These are phyloP conservation scores for Eira barbara DNA, from an alignment of 2,113 vertebrate genomes.

Conservation along the genomic window DNA sequence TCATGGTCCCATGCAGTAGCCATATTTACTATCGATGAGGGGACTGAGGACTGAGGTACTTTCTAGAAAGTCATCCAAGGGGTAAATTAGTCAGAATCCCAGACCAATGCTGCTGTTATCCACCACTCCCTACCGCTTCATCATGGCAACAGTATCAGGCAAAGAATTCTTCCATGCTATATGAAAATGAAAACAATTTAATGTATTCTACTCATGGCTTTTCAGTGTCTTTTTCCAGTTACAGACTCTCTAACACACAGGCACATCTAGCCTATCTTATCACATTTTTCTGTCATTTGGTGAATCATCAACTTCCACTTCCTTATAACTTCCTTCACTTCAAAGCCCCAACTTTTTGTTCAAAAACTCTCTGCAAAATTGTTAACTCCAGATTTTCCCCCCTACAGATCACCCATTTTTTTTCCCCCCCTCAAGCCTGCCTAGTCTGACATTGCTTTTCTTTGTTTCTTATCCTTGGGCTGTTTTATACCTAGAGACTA, in stretches of 20 bases:
- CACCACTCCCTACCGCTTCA: background rate
- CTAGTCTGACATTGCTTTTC: background rate
- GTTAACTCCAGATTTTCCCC: background rate
- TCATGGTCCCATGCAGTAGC: background rate
- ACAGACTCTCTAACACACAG: background rate
- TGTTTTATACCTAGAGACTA: conserved; percentile 48
- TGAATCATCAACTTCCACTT: background rate
- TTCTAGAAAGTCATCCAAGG: background rate
- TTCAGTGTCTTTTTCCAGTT: background rate
- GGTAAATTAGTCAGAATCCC: background rate
- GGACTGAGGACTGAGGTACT: background rate
- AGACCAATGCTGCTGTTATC: background rate
- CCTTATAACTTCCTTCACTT: conserved; percentile 31
- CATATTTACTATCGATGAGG: background rate
- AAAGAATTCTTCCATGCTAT: background rate
- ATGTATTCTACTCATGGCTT: background rate
- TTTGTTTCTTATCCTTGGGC: conserved; percentile 53
- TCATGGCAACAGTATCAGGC: background rate
- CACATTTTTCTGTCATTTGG: conserved; percentile 7
- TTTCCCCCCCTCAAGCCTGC: background rate
- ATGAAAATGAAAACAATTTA: background rate
- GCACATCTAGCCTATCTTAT: background rate
- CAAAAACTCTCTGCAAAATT: conserved; percentile 42
- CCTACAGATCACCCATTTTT: conserved; percentile 9
- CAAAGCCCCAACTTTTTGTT: conserved; percentile 46